A percentile compares a stretch with the other conserved stretches of the same genome.
phyloP scores from a whole-genome alignment of 2,113 vertebrate species.

The Hepsetus odoe region DNA sequence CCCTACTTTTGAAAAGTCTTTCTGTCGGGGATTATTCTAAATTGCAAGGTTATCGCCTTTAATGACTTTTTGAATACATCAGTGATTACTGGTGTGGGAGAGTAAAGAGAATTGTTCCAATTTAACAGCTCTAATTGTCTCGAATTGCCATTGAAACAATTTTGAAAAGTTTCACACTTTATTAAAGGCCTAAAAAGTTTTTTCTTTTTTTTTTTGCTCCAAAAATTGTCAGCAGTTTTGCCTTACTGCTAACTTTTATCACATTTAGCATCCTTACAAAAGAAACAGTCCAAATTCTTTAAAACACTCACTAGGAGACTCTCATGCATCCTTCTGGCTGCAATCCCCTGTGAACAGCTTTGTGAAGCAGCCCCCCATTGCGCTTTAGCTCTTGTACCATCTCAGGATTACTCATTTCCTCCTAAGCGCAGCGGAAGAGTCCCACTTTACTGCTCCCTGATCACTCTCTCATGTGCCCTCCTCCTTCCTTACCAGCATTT shows the following conservation, averaged over 20 bases:
- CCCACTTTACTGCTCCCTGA: neutral
- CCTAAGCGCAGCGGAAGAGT: neutral
- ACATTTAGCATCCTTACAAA: neutral
- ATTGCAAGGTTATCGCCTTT: no score
- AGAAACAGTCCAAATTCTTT: neutral
- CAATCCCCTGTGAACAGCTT: neutral
- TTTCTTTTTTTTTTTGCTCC: no score
- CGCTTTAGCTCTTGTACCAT: neutral
- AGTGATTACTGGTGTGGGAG: no score
- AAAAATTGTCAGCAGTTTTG: constrained; percentile 1
- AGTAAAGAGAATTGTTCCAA: no score
- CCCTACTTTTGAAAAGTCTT: no score
- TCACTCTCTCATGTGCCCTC: neutral
- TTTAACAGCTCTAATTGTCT: no score
- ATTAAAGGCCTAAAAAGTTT: no score
- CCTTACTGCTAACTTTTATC: neutral
- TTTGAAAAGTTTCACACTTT: no score
- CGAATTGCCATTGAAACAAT: no score
- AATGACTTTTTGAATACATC: no score
- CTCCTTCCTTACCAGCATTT: neutral
- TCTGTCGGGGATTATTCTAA: no score
- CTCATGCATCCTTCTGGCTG: neutral
- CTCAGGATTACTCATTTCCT: constrained; percentile 30
- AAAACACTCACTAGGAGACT: constrained; percentile 4
- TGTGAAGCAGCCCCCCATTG: neutral